Evolutionary conservation across 2,113 vertebrate genomes (phyloP), one percentile per base, ranked within the genome.

Genomic region (Anguilla japonica): DNA sequence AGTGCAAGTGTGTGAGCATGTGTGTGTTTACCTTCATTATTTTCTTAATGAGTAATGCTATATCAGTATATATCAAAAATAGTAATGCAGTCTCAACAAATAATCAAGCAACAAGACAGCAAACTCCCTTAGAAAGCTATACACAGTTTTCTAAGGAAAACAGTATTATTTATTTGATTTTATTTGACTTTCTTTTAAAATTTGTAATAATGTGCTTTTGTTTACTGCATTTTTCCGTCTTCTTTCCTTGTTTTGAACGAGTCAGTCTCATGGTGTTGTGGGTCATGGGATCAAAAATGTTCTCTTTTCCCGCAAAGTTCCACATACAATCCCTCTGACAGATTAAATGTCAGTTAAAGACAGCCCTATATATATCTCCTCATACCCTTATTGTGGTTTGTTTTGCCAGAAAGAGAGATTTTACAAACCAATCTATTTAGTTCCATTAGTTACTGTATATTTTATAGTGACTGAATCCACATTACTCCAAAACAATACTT

Each of bases 131-230:
- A 34, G 34, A 80, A 79, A 60, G 34, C 81, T 40, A 78, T 86
- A 63, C 82, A 20, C 46, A 78, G 86, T 86, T 84, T 84, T 67
- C 71, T 53, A 75, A 87, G 89, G 56, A 82, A 56, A 84, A 91
- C 90, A 91, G 4, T 41, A 75, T 89, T 88, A 89, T 91, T 88
- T 88, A 83, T 86, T 87, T 18, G 5, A 75, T 87, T 88, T 89
- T 78, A 50, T 82, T 83, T 43, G 4, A 84, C 83, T 63, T 60
- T 82, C 81, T 83, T 50, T 40, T 89, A 89, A 88, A 57, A 88
- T 91, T 15, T 63, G 29, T 9, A 39, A 84, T 82, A 41, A 43
- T 89, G 85, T 29, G 67, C 71, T 84, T 57, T 83, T 84, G 85
- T 46, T 57, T 88, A 83, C 79, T 85, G 85, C 63, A 20, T 88